A percentile compares a stretch with the other conserved stretches of the same genome.
Conservation (phyloP, 2,888 invertebrate genomes). For the Megamerina dolium region DNA sequence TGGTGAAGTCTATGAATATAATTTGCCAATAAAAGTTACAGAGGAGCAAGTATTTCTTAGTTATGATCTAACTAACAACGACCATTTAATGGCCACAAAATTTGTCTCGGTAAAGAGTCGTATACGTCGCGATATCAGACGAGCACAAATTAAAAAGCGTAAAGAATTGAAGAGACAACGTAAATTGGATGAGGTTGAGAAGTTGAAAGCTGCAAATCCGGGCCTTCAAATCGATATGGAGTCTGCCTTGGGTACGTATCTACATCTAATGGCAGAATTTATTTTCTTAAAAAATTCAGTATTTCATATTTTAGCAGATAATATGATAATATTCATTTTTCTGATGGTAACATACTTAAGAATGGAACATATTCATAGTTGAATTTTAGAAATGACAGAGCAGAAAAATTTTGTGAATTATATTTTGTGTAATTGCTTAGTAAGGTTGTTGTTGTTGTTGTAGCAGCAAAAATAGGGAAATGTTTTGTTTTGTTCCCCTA, state of each 20-base stretch:
- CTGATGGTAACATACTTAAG: too few species aligned
- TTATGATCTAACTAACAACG: slow-evolving; percentile 35
- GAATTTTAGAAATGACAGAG: too few species aligned
- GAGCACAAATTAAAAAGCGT: slow-evolving; percentile 52
- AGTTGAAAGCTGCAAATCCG: slow-evolving; percentile 54
- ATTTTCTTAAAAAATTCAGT: too few species aligned
- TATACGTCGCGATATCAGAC: slow-evolving; percentile 56
- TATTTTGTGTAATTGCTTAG: too few species aligned
- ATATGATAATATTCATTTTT: too few species aligned
- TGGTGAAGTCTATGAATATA: slow-evolving; percentile 54
- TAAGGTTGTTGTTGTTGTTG: too few species aligned
- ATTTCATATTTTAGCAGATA: too few species aligned
- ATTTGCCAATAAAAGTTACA: slow-evolving; percentile 49
- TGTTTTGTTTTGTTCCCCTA: too few species aligned
- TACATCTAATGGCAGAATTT: too few species aligned
- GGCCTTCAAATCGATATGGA: slow-evolving; percentile 58
- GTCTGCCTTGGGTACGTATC: slow-evolving; percentile 55
- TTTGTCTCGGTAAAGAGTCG: slow-evolving; percentile 59
- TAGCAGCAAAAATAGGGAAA: too few species aligned
- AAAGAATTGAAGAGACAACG: slow-evolving; percentile 52
- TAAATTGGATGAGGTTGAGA: slow-evolving; percentile 57
- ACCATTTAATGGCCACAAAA: slow-evolving; percentile 42
- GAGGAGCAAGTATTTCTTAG: slow-evolving; percentile 47
- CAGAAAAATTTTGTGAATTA: too few species aligned
- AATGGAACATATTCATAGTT: too few species aligned